Base-by-base conservation (phyloP, 1,140 invertebrate genomes). In the Aphelenchoides avenae region DNA sequence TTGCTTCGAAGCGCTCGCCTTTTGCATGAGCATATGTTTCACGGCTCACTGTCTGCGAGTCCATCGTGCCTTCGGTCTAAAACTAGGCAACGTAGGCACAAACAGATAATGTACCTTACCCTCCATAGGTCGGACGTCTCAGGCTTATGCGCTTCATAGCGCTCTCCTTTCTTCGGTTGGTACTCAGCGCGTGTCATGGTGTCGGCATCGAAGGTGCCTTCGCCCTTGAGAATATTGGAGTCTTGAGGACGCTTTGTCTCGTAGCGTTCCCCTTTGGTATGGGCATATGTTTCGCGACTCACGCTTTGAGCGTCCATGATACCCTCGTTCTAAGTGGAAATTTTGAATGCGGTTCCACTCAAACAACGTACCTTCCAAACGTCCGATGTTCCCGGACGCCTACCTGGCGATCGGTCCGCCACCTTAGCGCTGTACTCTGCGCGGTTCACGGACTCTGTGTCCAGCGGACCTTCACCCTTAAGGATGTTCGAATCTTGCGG, bases 101-200 rank as follows among this genome's bases (percentile, higher is more conserved):
- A 42, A 15, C 27, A 6, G 27, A 7, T 43, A 20, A 15, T 20
- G 6, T 20, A 6, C 41, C 7, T 43, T 7, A n/a, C 31, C 60
- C 44, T 67, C 58, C 58, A 61, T 18, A 61, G 57, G 31, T 61
- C 58, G 18, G 58, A 61, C 13, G 50, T 5, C 30, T 37, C 22
- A 0, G 61, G 58, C 30, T 39, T 41, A 24, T 68, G 24, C 20
- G 44, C 39, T 1, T 70, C 65, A 39, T 64, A 66, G 3, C 64
- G 47, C 22, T 66, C 64, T 4, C 64, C 64, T 15, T 18, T 40
- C 11, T 36, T 49, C 0, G 20, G 6, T 1, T 48, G 18, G 37
- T 54, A 65, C 11, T 57, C 57, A 13, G 24, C 18, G 29, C 37
- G 36, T n/a, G 55, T 52, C n/a, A 54, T 33, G 13, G 44, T 65